Base-by-base conservation (phyloP, 2,113 vertebrate species). In the Phalacrocorax aristotelis region DNA sequence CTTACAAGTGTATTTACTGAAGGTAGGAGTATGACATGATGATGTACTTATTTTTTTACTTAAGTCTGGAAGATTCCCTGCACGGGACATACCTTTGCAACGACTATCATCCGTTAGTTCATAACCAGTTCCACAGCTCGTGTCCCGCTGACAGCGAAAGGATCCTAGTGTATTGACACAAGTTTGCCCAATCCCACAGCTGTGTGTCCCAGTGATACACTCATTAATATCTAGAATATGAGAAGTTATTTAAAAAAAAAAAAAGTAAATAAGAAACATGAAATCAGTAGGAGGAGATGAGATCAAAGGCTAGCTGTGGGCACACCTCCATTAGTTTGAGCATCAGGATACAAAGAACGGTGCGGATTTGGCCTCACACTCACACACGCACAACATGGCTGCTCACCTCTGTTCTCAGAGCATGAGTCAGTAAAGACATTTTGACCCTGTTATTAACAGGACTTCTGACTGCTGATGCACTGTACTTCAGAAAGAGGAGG, bases 51-150 rank as follows among this genome's bases (percentile, higher is more conserved):
- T 61, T 65, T 19, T 57, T 80, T 48, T 13, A 9, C 13, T 44
- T 2, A 23, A 61, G 22, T 18, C 68, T 22, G 10, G 44, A 36
- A 74, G 58, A 34, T 61, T 55, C 49, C 21, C 9, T 18, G 42
- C 15, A 6, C 21, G 14, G 11, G n/a, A 22, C 13, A 1, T 90
- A 99, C 99, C 99, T 98, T 99, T 99, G 98, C 99, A 99, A 30
- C 98, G 98, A 97, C 99, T 99, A 98, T 91, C 98, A 80, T 99
- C 99, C 0, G 99, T 99, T 42, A 99, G 98, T 49, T 99, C 99
- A 9, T 99, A 99, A 83, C 99, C 99, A 1, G 99, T 99, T 9
- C 99, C 99, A 7, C 99, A 99, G 98, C 99, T 99, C 21, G 99
- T 98, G 96, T 99, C 99, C 8, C 99, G 98, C 98, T 99, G 99